Evolutionary conservation across 2,888 invertebrate species (phyloP).

Genomic region (Hypselothyrea guttata): DNA sequence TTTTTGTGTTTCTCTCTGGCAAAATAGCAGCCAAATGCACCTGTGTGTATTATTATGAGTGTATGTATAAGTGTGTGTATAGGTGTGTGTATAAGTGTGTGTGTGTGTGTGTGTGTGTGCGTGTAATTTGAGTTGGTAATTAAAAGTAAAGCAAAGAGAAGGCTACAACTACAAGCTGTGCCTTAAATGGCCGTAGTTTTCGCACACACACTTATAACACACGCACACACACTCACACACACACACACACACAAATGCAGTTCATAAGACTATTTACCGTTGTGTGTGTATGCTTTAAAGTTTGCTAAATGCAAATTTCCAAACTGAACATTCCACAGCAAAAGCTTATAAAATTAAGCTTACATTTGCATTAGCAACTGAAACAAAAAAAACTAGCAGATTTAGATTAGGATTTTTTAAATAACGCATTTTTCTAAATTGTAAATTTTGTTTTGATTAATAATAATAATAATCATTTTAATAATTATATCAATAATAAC

Average conservation of each 20-base stretch:
- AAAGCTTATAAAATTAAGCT: too few relatives aligned
- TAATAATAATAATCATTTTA: too few relatives aligned
- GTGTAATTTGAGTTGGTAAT: slow-evolving; percentile 73
- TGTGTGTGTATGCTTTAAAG: slow-evolving; percentile 22
- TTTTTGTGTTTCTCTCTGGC: slow-evolving; percentile 38
- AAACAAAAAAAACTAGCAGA: too few relatives aligned
- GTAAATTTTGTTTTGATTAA: too few relatives aligned
- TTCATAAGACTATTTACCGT: slow-evolving; percentile 41
- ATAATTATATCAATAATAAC: too few relatives aligned
- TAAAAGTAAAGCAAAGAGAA: slow-evolving; percentile 73
- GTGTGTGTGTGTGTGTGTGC: slow-evolving; percentile 46
- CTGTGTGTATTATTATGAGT: background rate
- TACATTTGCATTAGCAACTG: too few relatives aligned
- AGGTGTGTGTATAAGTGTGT: slow-evolving; percentile 10
- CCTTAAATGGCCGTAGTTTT: slow-evolving; percentile 57
- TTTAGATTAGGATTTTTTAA: too few relatives aligned
- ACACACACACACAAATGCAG: slow-evolving; percentile 2
- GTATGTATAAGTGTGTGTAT: slow-evolving; percentile 3
- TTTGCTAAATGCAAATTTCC: slow-evolving; percentile 8
- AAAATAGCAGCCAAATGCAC: slow-evolving; percentile 36
- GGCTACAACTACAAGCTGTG: slow-evolving; percentile 43
- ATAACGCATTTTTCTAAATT: too few relatives aligned
- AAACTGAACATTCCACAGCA: background rate
- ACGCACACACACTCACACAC: slow-evolving; percentile 15
- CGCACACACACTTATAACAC: too few relatives aligned